Conservation (phyloP, 92 coral and sea anemone species). For the Blastomussa wellsi region DNA sequence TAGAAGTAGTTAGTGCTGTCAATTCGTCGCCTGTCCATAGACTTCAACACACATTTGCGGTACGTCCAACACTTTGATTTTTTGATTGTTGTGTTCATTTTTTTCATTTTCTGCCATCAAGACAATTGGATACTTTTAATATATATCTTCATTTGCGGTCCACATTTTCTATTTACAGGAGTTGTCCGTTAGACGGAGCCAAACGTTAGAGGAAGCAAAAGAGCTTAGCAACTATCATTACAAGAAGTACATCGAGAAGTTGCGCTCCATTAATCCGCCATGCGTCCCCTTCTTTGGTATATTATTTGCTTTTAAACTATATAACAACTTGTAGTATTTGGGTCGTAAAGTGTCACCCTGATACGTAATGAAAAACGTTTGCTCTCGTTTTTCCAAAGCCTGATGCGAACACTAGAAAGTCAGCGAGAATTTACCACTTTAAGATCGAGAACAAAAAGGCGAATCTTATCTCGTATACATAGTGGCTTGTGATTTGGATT, state of each 20-base stretch:
- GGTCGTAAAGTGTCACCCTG: not conserved
- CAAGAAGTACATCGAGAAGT: constrained; percentile 96
- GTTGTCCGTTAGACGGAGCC: constrained; percentile 72
- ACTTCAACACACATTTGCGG: constrained; percentile 92
- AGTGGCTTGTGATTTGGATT: too few species aligned
- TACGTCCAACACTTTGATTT: constrained; percentile 50
- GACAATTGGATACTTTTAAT: not conserved
- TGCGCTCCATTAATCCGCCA: constrained; percentile 97
- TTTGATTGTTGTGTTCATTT: not conserved
- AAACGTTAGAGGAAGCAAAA: constrained; percentile 84
- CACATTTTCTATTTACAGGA: constrained; percentile 60
- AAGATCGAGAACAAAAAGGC: too few species aligned
- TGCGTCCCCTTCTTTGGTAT: constrained; percentile 97
- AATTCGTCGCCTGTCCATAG: constrained; percentile 96
- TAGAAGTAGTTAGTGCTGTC: constrained; percentile 98
- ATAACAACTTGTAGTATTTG: too few species aligned
- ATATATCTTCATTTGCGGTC: not conserved
- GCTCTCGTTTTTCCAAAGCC: not conserved
- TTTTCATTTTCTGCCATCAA: not conserved
- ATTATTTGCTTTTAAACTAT: constrained; percentile 7
- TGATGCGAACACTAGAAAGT: not conserved
- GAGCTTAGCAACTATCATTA: constrained; percentile 93
- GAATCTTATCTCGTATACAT: too few species aligned
- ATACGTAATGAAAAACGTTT: not conserved
- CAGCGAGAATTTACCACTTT: too few species aligned